Evolutionary conservation across 2,797 vertebrate species (phyloP).

Genomic region (Acanthurus leucopareius): DNA sequence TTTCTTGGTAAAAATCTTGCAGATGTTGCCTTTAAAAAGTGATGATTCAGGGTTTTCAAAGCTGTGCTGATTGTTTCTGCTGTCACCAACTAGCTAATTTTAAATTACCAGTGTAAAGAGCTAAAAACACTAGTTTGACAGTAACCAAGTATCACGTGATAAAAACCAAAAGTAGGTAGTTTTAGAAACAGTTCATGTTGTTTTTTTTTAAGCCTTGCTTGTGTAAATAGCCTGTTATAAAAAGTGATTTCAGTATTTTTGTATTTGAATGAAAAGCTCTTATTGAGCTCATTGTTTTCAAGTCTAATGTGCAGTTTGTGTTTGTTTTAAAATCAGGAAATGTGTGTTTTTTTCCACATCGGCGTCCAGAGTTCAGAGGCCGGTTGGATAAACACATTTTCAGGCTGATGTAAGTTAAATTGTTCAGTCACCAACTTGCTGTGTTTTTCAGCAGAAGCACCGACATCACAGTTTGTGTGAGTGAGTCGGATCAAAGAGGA

Average conservation of each 20-base stretch:
- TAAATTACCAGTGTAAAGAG: not conserved
- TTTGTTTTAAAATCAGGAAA: not conserved
- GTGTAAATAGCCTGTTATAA: not conserved
- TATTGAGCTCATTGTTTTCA: not conserved
- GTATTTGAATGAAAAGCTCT: not conserved
- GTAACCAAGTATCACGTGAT: too few species aligned
- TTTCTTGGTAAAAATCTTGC: too few species aligned
- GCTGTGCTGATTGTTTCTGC: not conserved
- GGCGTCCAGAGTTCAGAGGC: not conserved
- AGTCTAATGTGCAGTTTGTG: not conserved
- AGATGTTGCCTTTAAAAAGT: not conserved
- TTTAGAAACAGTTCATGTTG: not conserved
- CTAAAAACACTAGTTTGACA: not conserved
- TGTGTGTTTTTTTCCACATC: not conserved
- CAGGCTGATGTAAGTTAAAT: not conserved
- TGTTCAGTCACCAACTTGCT: not conserved
- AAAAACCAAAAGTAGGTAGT: not conserved
- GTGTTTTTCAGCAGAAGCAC: not conserved
- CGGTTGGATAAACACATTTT: not conserved
- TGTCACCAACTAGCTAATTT: not conserved
- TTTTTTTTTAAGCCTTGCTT: not conserved
- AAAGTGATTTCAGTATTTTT: not conserved
- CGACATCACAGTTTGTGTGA: slow-evolving; percentile 8
- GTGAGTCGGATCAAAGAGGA: slow-evolving; percentile 29
- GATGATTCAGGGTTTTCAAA: not conserved